phyloP scores from a whole-genome alignment of 2,797 vertebrate genomes.

The Chromis chromis region DNA sequence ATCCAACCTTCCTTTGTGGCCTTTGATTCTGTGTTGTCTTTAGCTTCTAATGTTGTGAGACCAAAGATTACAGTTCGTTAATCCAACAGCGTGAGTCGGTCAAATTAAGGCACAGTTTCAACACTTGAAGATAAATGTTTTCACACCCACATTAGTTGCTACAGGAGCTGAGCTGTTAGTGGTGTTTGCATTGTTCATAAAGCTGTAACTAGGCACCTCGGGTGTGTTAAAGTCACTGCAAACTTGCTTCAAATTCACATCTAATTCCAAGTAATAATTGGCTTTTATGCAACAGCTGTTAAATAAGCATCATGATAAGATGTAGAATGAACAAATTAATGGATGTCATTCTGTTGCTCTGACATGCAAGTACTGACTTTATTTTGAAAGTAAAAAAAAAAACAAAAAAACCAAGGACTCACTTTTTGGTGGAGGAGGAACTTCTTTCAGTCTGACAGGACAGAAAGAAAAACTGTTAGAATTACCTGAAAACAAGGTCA shows the following conservation, averaged over 20 bases:
- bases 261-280: too few relatives aligned
- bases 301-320: too few relatives aligned
- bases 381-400: background rate
- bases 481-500: background rate
- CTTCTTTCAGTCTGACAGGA: constrained; percentile 80
- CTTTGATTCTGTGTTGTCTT: background rate
- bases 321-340: background rate
- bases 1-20: background rate
- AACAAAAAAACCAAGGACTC: constrained; percentile 60
- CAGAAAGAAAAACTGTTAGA: constrained; percentile 49
- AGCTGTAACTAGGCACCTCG: constrained; percentile 46
- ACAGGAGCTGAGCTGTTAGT: constrained; percentile 29
- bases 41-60: background rate
- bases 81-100: constrained; percentile 43
- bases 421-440: constrained; percentile 84
- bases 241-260: background rate
- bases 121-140: constrained; percentile 31
- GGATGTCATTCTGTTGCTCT: background rate
- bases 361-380: background rate
- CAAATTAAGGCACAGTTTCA: constrained; percentile 20
- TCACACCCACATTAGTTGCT: constrained; percentile 52
- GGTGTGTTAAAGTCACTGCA: constrained; percentile 26
- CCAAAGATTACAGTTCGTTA: constrained; percentile 12
- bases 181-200: constrained; percentile 42
- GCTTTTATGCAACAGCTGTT: too few relatives aligned